Percentiles rank a stretch among this genome's conserved stretches.
Evolutionary conservation across 2,113 vertebrate species (phyloP).

Genomic region (Atlantisia rogersi): DNA sequence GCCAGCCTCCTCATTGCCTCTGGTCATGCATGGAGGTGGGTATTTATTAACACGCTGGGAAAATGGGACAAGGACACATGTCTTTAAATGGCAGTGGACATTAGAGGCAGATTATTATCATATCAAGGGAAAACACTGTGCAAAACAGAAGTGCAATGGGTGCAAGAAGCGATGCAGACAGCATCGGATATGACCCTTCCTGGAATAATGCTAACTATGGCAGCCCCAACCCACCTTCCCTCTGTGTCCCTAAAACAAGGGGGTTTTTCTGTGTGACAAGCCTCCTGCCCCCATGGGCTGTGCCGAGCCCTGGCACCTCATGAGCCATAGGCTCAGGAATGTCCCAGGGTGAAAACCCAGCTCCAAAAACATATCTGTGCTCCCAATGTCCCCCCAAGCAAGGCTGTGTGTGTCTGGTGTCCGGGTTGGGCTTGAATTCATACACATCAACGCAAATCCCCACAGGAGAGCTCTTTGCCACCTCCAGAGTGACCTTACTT

Average conservation of each 20-base stretch:
- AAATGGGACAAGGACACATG: not conserved
- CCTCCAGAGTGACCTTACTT: not conserved
- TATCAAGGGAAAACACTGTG: not conserved
- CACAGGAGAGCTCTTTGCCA: not conserved
- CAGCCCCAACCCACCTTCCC: not conserved
- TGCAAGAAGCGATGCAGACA: not conserved
- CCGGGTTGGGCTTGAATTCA: not conserved
- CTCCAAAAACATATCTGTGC: not conserved
- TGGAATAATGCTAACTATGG: not conserved
- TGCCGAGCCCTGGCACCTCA: not conserved
- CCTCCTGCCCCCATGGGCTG: not conserved
- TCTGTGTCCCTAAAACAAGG: not conserved
- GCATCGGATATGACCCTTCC: accelerated
- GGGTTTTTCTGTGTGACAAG: not conserved
- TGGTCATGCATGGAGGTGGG: accelerated
- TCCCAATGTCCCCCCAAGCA: not conserved
- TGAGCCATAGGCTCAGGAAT: not conserved
- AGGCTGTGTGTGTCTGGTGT: not conserved
- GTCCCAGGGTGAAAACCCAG: not conserved
- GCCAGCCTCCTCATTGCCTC: not conserved
- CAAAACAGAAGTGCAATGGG: not conserved
- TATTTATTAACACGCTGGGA: not conserved
- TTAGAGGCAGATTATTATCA: not conserved
- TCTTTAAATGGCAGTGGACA: not conserved
- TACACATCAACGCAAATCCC: not conserved